Evolutionary conservation across 2,888 invertebrate genomes (phyloP).

Genomic region (Tachina fera): DNA sequence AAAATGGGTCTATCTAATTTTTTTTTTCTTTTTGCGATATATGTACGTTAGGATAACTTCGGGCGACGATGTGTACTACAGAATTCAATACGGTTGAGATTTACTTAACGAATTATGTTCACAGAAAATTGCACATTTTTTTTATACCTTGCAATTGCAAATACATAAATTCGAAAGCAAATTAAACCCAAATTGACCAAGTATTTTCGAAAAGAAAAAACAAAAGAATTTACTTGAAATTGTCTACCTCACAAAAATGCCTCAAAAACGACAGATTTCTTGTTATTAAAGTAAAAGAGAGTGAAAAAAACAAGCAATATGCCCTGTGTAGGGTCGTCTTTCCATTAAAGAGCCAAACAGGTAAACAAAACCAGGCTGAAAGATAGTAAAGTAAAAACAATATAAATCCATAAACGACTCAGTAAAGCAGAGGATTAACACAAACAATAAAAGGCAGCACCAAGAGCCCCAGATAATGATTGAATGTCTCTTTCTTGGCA

Average conservation of each 20-base stretch:
- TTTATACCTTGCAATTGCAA: too few relatives aligned
- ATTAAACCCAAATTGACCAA: not conserved
- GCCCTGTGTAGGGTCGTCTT: not conserved
- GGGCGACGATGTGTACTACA: too few relatives aligned
- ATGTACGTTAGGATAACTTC: too few relatives aligned
- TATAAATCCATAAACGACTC: slow-evolving; percentile 21
- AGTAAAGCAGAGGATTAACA: slow-evolving; percentile 72
- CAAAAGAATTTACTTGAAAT: not conserved
- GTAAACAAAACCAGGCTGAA: slow-evolving; percentile 10
- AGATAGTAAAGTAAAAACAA: slow-evolving; percentile 24
- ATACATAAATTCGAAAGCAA: too few relatives aligned
- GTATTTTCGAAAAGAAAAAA: not conserved
- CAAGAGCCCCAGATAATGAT: slow-evolving; percentile 28
- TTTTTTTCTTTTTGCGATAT: too few relatives aligned
- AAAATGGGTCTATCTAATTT: too few relatives aligned
- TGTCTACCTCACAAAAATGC: not conserved
- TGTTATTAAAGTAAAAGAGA: not conserved
- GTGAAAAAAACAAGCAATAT: not conserved
- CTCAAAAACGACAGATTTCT: not conserved
- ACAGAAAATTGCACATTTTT: too few relatives aligned
- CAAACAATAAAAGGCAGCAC: slow-evolving; percentile 41
- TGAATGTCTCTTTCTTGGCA: slow-evolving; percentile 29
- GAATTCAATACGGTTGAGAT: too few relatives aligned
- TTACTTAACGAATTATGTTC: too few relatives aligned
- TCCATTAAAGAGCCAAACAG: slow-evolving; percentile 33